A percentile compares a stretch with the other conserved stretches of the same genome.
These are phyloP conservation scores for Heliornis fulica DNA, from an alignment of 2,113 vertebrate species.

Conservation along the genomic window DNA sequence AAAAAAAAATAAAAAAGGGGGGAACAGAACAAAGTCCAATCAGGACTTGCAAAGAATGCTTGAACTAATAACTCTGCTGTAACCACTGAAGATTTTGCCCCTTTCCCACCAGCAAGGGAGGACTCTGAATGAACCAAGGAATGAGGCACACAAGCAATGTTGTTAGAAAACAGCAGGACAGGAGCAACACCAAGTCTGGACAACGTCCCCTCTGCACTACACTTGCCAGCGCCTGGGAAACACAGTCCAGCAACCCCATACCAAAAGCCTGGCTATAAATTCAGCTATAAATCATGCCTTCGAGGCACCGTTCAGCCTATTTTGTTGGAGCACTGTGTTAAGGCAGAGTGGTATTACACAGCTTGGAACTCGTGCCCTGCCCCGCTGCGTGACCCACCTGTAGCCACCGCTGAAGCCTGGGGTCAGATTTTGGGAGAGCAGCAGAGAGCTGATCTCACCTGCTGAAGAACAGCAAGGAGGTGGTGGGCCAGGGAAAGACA, in stretches of 20 bases:
- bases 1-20: not conserved
- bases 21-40: not conserved
- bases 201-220: not conserved
- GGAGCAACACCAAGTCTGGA: not conserved
- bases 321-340: not conserved
- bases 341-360: not conserved
- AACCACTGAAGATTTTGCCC: not conserved
- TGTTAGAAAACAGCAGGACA: not conserved
- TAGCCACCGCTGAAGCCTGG: rapidly evolving
- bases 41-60: not conserved
- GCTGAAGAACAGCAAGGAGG: not conserved
- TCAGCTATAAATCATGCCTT: not conserved
- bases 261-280: not conserved
- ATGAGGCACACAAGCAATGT: rapidly evolving
- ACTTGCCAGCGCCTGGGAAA: not conserved
- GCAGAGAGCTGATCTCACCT: not conserved
- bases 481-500: not conserved
- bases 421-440: not conserved
- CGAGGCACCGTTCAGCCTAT: not conserved
- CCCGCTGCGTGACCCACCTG: not conserved
- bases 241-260: rapidly evolving
- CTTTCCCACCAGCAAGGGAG: not conserved
- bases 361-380: not conserved
- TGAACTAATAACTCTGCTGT: not conserved
- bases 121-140: not conserved